phyloP scores from a whole-genome alignment of 64 coral and sea anemone genomes.

The Trachythela sp. region DNA sequence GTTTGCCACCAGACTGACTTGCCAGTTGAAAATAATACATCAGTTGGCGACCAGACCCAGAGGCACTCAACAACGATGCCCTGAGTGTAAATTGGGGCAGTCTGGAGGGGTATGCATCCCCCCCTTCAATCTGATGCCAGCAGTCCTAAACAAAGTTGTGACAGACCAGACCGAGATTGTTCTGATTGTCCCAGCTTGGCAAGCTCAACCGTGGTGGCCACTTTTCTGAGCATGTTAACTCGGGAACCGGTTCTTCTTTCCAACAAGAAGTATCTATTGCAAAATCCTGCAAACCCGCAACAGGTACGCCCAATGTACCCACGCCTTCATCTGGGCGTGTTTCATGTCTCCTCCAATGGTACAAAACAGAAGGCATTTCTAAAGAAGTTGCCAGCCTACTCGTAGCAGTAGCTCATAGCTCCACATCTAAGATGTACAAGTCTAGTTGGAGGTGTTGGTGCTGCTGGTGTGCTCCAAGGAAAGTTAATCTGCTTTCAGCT shows the following conservation, averaged over 20 bases:
- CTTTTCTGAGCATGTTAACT: neutral
- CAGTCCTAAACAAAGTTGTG: neutral
- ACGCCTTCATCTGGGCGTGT: neutral
- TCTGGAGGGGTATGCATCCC: neutral
- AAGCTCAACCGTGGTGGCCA: neutral
- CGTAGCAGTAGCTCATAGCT: slow-evolving; percentile 17
- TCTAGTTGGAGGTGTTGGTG: slow-evolving; percentile 33
- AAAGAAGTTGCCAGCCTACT: slow-evolving; percentile 37
- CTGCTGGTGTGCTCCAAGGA: slow-evolving; percentile 15
- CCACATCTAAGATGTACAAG: slow-evolving; percentile 22
- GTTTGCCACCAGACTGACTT: neutral
- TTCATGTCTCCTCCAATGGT: neutral
- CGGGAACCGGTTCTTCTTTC: neutral
- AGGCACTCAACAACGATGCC: neutral
- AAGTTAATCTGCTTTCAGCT: slow-evolving; percentile 45
- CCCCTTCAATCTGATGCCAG: neutral
- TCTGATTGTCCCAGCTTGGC: neutral
- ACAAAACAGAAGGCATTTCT: slow-evolving; percentile 27
- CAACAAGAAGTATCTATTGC: neutral
- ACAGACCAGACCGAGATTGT: neutral
- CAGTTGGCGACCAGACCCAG: neutral
- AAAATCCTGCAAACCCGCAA: neutral
- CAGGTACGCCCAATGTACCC: neutral
- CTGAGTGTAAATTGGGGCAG: neutral
- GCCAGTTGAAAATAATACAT: neutral